Percentiles rank a stretch among this genome's conserved stretches.
These are phyloP conservation scores for Scytalopus superciliaris DNA, from an alignment of 2,113 vertebrate genomes.

Conservation along the genomic window DNA sequence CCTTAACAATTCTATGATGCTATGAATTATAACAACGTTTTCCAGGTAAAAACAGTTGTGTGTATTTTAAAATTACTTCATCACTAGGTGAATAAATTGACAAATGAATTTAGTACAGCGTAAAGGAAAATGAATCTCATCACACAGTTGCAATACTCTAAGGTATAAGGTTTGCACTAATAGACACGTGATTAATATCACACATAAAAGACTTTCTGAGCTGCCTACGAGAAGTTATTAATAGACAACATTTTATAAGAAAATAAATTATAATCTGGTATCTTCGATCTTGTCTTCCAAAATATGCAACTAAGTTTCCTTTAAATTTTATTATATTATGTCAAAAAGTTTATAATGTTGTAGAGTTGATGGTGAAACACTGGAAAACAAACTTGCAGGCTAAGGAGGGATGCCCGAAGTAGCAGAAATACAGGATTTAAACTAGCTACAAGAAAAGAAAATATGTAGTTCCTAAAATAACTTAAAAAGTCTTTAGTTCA, in stretches of 20 bases:
- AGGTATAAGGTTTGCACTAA: neutral
- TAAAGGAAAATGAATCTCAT: neutral
- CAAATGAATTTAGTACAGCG: neutral
- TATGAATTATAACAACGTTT: neutral
- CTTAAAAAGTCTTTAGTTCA: neutral
- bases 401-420: neutral
- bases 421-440: neutral
- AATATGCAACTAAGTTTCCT: neutral
- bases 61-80: neutral
- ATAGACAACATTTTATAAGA: neutral
- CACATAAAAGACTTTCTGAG: neutral
- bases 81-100: neutral
- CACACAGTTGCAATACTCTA: neutral
- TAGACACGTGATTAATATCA: neutral
- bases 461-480: neutral
- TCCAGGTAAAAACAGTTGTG: neutral
- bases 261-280: neutral
- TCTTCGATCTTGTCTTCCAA: neutral
- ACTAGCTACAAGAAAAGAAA: neutral
- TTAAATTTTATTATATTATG: neutral
- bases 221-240: neutral
- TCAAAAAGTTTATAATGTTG: neutral
- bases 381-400: neutral
- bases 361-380: neutral
- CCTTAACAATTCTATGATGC: neutral